Percentiles rank a stretch among this genome's conserved stretches.
These are phyloP conservation scores for Papilio dardanus DNA, from an alignment of 1,140 invertebrate species.

Conservation along the genomic window DNA sequence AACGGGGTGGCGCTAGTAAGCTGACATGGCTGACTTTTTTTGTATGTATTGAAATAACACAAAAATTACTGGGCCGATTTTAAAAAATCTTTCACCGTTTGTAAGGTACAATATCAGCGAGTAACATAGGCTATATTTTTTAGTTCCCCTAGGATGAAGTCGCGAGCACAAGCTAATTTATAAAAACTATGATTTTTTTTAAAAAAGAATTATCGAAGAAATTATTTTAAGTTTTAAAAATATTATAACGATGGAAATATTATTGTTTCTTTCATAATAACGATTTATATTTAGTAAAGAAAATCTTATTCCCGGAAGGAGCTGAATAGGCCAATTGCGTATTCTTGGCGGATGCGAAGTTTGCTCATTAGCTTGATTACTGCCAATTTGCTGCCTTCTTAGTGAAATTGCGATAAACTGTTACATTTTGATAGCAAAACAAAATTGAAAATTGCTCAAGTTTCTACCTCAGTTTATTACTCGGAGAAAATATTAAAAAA, in stretches of 20 bases:
- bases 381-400: constrained; percentile 36
- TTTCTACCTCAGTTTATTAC: background rate
- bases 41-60: no score
- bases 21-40: no score
- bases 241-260: background rate
- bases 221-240: background rate
- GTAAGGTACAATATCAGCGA: no score
- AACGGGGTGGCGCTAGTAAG: no score
- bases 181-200: no score
- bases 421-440: constrained; percentile 29
- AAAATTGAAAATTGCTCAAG: constrained; percentile 16
- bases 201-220: background rate
- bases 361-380: constrained; percentile 38
- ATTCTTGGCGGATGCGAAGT: constrained; percentile 37
- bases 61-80: no score
- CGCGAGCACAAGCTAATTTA: no score
- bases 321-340: constrained; percentile 35
- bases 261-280: constrained; percentile 11
- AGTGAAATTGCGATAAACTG: constrained; percentile 37
- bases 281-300: constrained; percentile 26
- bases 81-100: no score
- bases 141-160: no score
- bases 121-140: no score
- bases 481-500: no score
- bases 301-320: constrained; percentile 19